phyloP scores from a whole-genome alignment of 1,140 invertebrate genomes.

The Caenorhabditis inopinata region DNA sequence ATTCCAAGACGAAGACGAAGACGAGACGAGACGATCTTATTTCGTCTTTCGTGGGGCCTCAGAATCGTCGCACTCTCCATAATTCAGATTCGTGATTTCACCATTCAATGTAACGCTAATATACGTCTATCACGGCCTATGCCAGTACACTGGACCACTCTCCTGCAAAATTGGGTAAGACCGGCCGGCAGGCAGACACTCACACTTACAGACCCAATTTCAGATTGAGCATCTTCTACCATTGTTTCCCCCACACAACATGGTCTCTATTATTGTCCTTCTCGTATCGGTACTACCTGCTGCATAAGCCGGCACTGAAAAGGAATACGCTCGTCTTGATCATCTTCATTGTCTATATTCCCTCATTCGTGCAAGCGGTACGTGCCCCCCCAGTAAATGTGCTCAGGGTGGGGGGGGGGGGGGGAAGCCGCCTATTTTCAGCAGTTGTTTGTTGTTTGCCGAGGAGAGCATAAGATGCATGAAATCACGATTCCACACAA shows the following conservation, averaged over 20 bases:
- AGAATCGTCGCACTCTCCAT: no score
- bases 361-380: neutral
- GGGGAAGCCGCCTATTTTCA: no score
- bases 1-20: no score
- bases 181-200: neutral
- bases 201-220: neutral
- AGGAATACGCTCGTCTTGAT: neutral
- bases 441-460: no score
- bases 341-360: neutral
- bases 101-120: neutral
- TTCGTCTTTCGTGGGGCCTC: no score
- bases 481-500: no score
- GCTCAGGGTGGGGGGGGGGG: no score
- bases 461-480: no score
- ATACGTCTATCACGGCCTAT: neutral
- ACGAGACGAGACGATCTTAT: no score
- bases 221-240: neutral
- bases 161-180: constrained; percentile 7
- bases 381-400: no score
- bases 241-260: constrained; percentile 9
- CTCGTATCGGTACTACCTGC: neutral
- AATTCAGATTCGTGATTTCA: neutral
- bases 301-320: neutral
- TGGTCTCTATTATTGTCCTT: neutral
- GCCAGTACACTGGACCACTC: neutral